phyloP scores from a whole-genome alignment of 2,113 vertebrate species.

The Thamnaconus septentrionalis region DNA sequence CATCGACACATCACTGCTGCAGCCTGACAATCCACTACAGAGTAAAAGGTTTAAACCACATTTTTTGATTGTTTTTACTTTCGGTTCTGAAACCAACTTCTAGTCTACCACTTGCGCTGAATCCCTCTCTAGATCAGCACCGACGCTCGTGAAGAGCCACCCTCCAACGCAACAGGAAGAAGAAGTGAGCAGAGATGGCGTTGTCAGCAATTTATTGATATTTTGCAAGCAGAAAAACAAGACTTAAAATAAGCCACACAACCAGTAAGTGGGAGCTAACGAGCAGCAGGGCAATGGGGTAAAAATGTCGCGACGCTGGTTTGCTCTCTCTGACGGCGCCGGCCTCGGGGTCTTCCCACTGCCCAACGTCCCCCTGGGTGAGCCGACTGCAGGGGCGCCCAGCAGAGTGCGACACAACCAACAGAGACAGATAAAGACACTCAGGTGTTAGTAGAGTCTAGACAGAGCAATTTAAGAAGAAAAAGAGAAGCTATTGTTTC shows the following conservation, averaged over 20 bases:
- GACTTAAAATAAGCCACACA: slow-evolving; percentile 99
- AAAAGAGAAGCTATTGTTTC: neutral
- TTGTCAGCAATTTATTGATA: slow-evolving; percentile 92
- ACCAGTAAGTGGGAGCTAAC: slow-evolving; percentile 99
- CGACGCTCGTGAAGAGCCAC: neutral
- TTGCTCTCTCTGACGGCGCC: slow-evolving; percentile 93
- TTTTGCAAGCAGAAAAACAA: slow-evolving; percentile 99
- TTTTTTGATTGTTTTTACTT: too few relatives aligned
- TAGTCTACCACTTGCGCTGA: too few relatives aligned
- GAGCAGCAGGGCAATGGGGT: slow-evolving; percentile 98
- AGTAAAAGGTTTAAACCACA: too few relatives aligned
- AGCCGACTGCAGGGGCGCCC: slow-evolving; percentile 87
- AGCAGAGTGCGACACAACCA: slow-evolving; percentile 50
- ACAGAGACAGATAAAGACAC: slow-evolving; percentile 62
- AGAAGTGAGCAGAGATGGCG: slow-evolving; percentile 55
- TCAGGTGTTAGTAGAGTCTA: slow-evolving; percentile 45
- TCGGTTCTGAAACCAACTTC: too few relatives aligned
- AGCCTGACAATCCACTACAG: too few relatives aligned
- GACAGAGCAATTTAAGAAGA: slow-evolving; percentile 20
- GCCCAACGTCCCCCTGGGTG: slow-evolving; percentile 89
- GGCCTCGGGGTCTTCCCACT: slow-evolving; percentile 95
- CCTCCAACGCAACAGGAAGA: slow-evolving; percentile 23
- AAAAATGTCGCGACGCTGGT: slow-evolving; percentile 99
- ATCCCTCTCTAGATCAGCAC: too few relatives aligned
- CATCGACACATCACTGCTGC: too few relatives aligned